Percentiles rank a stretch among this genome's conserved stretches.
Evolutionary conservation across 2,888 invertebrate species (phyloP).

Genomic region (Polyommatus iphigenia): DNA sequence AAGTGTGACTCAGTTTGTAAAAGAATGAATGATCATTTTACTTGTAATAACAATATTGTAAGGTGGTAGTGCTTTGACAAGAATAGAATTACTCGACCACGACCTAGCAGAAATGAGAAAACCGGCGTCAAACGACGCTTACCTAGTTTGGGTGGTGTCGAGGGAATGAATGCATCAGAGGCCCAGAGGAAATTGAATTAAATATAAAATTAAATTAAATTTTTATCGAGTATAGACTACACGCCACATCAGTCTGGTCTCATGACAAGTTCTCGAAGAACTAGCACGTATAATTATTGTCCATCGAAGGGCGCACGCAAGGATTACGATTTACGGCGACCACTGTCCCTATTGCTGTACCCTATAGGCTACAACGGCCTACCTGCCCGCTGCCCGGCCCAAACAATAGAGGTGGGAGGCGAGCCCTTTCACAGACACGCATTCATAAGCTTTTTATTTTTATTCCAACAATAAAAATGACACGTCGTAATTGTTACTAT

Average conservation of each 20-base stretch:
- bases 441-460: constrained; percentile 51
- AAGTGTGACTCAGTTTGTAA: background rate
- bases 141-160: too few relatives aligned
- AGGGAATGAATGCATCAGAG: too few relatives aligned
- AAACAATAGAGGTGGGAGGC: constrained; percentile 53
- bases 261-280: background rate
- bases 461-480: constrained; percentile 45
- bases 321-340: constrained; percentile 36
- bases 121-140: too few relatives aligned
- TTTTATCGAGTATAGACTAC: too few relatives aligned
- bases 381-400: constrained; percentile 46
- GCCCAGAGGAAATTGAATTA: too few relatives aligned
- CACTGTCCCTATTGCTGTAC: constrained; percentile 39
- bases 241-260: too few relatives aligned
- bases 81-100: too few relatives aligned
- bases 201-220: too few relatives aligned
- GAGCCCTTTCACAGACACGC: constrained; percentile 55
- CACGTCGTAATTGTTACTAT: constrained; percentile 11
- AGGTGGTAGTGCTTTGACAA: background rate
- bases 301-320: constrained; percentile 5
- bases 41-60: background rate
- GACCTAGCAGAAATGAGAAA: too few relatives aligned
- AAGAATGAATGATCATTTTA: background rate
- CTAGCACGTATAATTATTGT: background rate
- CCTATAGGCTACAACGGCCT: constrained; percentile 59